phyloP scores from a whole-genome alignment of 2,113 vertebrate species.

The Apteryx owenii region DNA sequence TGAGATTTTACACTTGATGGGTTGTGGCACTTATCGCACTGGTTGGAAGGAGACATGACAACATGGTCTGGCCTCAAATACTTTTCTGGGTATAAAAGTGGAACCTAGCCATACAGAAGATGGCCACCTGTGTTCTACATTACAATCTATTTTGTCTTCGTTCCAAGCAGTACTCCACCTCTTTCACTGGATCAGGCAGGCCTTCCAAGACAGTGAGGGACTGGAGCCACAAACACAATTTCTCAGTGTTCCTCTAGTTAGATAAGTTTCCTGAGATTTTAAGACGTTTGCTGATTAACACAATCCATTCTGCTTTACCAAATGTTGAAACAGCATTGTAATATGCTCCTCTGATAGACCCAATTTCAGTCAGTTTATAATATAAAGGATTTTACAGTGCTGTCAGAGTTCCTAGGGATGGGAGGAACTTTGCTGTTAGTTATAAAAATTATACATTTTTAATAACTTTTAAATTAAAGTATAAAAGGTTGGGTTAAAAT shows the following conservation, averaged over 20 bases:
- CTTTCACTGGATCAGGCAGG: background rate
- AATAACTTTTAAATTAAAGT: background rate
- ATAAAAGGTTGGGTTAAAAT: background rate
- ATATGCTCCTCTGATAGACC: background rate
- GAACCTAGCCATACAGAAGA: background rate
- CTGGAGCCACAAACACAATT: background rate
- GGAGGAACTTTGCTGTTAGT: background rate
- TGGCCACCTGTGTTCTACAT: background rate
- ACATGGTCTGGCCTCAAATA: background rate
- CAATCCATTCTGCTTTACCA: background rate
- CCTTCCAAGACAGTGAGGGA: background rate
- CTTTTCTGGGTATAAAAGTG: background rate
- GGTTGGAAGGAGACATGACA: background rate
- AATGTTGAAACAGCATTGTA: background rate
- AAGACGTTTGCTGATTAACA: background rate
- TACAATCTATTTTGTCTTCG: background rate
- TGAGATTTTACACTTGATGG: background rate
- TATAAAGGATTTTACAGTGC: background rate
- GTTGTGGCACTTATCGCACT: background rate
- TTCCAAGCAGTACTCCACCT: background rate
- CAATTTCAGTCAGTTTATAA: background rate
- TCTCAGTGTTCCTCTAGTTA: background rate
- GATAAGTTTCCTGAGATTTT: background rate
- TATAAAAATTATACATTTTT: background rate
- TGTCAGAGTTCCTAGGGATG: background rate